Evolutionary conservation across 2,113 vertebrate species (phyloP), one percentile per base, ranked within the genome.

Genomic region (Rattus rattus): DNA sequence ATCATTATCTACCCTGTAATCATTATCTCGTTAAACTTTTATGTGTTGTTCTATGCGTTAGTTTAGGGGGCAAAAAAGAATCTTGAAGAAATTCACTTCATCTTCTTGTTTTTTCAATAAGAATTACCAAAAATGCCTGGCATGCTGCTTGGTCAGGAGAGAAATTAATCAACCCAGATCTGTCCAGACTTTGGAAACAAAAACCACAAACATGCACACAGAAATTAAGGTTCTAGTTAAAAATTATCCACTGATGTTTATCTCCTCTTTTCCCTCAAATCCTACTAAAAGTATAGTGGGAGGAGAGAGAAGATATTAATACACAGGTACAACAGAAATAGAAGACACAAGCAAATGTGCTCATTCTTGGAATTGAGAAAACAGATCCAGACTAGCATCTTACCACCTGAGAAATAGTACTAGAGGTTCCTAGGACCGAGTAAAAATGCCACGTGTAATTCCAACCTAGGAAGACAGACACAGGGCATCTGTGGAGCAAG

Each of bases 71-170:
- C 0, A 0, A 30, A 92, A 94, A 93, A 19, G 39, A 76, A 36
- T 92, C 59, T 69, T 83, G 7, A 67, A 96, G n/a, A 88, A 75
- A 88, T 85, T 65, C 54, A 67, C 76, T 72, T 14, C 16, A 28
- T 77, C 14, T 43, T 89, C 72, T 59, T 81, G 67, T 59, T 54
- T 17, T 43, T 65, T 13, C 43, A 67, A 47, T 59, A 93, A 84
- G 33, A 90, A 70, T 85, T n/a, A 75, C n/a, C 93, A 75, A 94
- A 96, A 96, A 93, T 76, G 14, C 52, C 54, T 90, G 59, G 12
- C 13, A 39, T 59, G 52, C 4, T 33, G 24, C 54, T 77, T 84
- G 24, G 47, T 81, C 5, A 1, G 49, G 77, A 89, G 28, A 94
- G 43, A 90, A 84, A 54, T 88, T 54, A 91, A 77, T 79, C 28